Evolutionary conservation across 2,888 invertebrate genomes (phyloP).

Genomic region (Diloba caeruleocephala): DNA sequence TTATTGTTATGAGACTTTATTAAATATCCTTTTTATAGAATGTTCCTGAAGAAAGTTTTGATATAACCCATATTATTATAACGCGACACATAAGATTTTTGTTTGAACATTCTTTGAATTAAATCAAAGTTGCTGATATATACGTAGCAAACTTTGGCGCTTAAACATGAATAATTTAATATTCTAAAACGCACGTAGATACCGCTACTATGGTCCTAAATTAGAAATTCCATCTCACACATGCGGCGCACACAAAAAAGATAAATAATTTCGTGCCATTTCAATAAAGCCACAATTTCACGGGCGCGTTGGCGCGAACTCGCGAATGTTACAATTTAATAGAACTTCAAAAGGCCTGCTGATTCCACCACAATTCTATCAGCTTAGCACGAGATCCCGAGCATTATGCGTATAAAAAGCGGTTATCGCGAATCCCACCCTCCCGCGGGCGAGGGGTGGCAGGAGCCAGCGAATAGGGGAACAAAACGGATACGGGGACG

Average conservation of each 20-base stretch:
- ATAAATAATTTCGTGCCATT: slow-evolving; percentile 82
- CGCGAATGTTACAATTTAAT: slow-evolving; percentile 88
- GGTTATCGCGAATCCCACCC: slow-evolving; percentile 80
- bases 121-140: slow-evolving; percentile 36
- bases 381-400: slow-evolving; percentile 86
- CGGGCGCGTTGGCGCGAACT: slow-evolving; percentile 84
- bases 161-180: slow-evolving; percentile 48
- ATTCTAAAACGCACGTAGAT: slow-evolving; percentile 34
- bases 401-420: slow-evolving; percentile 88
- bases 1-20: slow-evolving; percentile 27
- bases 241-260: slow-evolving; percentile 62
- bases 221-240: slow-evolving; percentile 56
- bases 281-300: slow-evolving; percentile 87
- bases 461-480: slow-evolving; percentile 49
- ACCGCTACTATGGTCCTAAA: slow-evolving; percentile 51
- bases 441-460: slow-evolving; percentile 33
- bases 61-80: slow-evolving; percentile 23
- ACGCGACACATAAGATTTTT: slow-evolving; percentile 23
- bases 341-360: slow-evolving; percentile 88
- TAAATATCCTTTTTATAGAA: slow-evolving; percentile 39
- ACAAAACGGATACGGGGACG: slow-evolving; percentile 59
- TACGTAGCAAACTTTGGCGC: slow-evolving; percentile 42
- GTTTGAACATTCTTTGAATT: slow-evolving; percentile 36
- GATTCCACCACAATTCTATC: slow-evolving; percentile 88
- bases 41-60: slow-evolving; percentile 36